phyloP scores from a whole-genome alignment of 2,797 vertebrate genomes.

The Heterohyrax brucei region DNA sequence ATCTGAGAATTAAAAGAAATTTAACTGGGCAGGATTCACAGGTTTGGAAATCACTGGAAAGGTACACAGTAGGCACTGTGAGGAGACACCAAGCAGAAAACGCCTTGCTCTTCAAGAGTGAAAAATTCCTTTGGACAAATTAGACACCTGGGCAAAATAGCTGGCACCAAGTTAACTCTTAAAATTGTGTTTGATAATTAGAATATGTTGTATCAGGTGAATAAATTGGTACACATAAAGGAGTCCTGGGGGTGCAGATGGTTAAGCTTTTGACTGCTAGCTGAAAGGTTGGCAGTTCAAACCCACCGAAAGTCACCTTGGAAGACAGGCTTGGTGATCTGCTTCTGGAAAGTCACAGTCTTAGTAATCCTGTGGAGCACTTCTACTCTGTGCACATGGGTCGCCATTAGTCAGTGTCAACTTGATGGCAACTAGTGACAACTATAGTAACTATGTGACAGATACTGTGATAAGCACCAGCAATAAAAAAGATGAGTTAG shows the following conservation, averaged over 20 bases:
- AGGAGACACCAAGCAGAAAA: not conserved
- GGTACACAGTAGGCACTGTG: not conserved
- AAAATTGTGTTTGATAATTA: not conserved
- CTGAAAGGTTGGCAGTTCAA: not conserved
- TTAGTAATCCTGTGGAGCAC: not conserved
- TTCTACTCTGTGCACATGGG: not conserved
- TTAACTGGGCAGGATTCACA: not conserved
- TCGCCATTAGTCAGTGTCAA: not conserved
- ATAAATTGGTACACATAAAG: not conserved
- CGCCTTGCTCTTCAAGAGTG: not conserved
- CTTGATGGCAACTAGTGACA: not conserved
- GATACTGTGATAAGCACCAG: not conserved
- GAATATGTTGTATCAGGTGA: not conserved
- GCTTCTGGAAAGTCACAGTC: not conserved
- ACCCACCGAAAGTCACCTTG: not conserved
- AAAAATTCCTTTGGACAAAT: not conserved
- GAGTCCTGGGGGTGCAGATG: not conserved
- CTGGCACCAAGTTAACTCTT: not conserved
- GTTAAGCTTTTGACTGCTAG: not conserved
- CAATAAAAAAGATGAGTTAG: not conserved
- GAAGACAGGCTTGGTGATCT: not conserved
- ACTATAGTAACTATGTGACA: not conserved
- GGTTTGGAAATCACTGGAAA: not conserved
- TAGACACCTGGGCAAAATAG: not conserved
- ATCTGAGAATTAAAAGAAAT: not conserved